A percentile compares a stretch with the other conserved stretches of the same genome.
These are phyloP conservation scores for Hypomesus transpacificus DNA, from an alignment of 2,113 vertebrate species.

Conservation along the genomic window DNA sequence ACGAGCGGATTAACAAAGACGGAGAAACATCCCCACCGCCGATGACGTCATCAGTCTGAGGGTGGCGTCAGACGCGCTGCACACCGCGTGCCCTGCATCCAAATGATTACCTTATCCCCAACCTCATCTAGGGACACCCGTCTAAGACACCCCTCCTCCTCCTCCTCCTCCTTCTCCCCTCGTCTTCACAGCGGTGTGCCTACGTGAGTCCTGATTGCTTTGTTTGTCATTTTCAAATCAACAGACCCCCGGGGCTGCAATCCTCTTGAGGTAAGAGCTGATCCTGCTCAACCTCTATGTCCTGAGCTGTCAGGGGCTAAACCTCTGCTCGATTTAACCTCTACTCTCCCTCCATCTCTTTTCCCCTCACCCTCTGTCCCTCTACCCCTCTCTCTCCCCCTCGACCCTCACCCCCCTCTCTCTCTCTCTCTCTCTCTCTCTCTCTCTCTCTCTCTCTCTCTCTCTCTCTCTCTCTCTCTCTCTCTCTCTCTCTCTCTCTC, in stretches of 20 bases:
- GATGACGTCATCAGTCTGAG: neutral
- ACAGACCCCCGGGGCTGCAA: neutral
- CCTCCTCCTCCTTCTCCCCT: neutral
- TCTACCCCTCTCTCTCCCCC: neutral
- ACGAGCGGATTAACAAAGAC: neutral
- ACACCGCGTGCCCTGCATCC: neutral
- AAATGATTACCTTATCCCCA: neutral
- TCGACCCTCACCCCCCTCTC: neutral
- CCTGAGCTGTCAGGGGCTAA: slow-evolving; percentile 20
- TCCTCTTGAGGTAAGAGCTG: slow-evolving; percentile 39
- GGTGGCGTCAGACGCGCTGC: neutral
- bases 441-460: neutral
- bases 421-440: neutral
- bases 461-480: neutral
- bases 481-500: neutral
- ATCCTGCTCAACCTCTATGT: slow-evolving; percentile 31
- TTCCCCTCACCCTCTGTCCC: neutral
- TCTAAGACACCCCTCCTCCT: neutral
- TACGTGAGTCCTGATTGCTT: neutral
- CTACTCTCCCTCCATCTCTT: neutral
- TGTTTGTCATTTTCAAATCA: slow-evolving; percentile 13
- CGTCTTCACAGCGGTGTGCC: neutral
- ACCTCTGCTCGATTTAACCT: slow-evolving; percentile 22
- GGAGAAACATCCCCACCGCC: neutral
- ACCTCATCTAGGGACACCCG: neutral